A percentile compares a stretch with the other conserved stretches of the same genome.
Conservation (phyloP, 2,797 vertebrate species). For the Anisognathus igniventris region DNA sequence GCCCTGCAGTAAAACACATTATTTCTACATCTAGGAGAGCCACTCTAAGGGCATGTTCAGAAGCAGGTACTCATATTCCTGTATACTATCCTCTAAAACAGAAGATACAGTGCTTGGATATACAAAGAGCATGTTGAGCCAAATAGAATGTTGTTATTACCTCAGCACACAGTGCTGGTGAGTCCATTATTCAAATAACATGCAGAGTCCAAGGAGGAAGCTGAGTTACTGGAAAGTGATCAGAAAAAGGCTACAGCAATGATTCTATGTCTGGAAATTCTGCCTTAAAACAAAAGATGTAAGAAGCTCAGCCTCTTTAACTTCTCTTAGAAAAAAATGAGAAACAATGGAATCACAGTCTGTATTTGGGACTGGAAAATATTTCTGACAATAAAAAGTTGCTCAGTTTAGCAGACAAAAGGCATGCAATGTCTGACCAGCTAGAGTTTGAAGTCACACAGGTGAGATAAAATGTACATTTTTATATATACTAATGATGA, state of each 20-base stretch:
- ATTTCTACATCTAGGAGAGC: background rate
- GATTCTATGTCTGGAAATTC: slow-evolving; percentile 36
- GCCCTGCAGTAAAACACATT: background rate
- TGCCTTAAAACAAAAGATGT: background rate
- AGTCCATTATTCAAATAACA: background rate
- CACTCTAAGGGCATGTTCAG: background rate
- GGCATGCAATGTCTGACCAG: background rate
- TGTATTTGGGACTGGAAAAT: background rate
- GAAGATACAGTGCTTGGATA: background rate
- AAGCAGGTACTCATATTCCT: background rate
- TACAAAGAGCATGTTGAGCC: background rate
- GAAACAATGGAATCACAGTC: background rate
- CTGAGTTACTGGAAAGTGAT: slow-evolving; percentile 3
- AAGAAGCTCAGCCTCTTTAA: background rate
- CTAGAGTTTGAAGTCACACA: background rate
- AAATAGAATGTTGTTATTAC: background rate
- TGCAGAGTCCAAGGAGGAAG: background rate
- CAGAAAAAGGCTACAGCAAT: slow-evolving; percentile 16
- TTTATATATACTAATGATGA: background rate
- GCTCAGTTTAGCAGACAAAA: background rate
- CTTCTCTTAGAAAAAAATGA: background rate
- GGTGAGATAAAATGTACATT: background rate
- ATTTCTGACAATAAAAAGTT: background rate
- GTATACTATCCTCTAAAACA: background rate
- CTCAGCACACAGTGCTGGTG: background rate